Evolutionary conservation across 2,113 vertebrate species (phyloP), one percentile per base, ranked within the genome.

Genomic region (Ancistrus triradiatus): DNA sequence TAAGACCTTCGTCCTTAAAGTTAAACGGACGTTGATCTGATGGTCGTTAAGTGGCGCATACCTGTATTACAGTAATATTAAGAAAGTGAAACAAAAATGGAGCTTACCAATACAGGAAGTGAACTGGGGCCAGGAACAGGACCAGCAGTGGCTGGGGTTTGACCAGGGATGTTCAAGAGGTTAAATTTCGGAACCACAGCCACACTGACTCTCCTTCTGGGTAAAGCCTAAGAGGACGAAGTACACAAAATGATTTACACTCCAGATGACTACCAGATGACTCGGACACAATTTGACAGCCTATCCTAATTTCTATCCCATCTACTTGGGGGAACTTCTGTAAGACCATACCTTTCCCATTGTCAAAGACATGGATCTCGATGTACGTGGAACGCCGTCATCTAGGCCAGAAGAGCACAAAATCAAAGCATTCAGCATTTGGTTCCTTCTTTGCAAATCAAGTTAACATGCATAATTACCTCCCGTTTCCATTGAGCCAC

Each of bases 121-220:
- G 88, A 77, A 55, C 76, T 78, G 42, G 87, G 86, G 25, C 86
- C 83, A 14, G 22, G 3, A 13, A 5, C 33, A 7, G 59, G 2
- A 18, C 19, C 13, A 0, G 22, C 2, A 10, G 37, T 40, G 37
- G 37, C 70, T 52, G 92, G 78, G 51, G 86, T 82, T 70, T 95
- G 95, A 71, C 94, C 90, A 3, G 94, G 92, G 68, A 97, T 87
- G 60, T 90, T 95, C 70, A 98, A 83, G 59, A 93, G 91, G 81
- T 96, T 97, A 81, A 98, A 98, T 77, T 98, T 98, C 3, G 96
- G 95, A 69, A 98, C 94, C 62, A 98, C 96, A 0, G 95, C 96
- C 43, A 98, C 96, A 35, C 96, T 98, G 81, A 98, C 95, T 78
- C 96, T 92, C 10, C 96, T 89, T 28, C 96, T 88, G 60, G 96